Base-by-base conservation (phyloP, 2,888 invertebrate species). In the Leucozona laternaria region DNA sequence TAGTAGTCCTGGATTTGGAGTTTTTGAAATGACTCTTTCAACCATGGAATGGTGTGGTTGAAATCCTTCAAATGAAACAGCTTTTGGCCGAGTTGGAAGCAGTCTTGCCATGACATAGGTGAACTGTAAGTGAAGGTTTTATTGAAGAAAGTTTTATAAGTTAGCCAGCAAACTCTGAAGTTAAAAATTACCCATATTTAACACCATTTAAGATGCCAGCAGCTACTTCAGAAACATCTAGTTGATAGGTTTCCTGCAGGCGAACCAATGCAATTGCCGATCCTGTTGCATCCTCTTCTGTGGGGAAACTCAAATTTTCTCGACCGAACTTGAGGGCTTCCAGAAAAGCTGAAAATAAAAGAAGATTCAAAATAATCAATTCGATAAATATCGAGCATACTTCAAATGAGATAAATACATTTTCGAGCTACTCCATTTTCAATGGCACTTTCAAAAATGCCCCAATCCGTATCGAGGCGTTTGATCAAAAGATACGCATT, bases 401-500 rank as follows among this genome's bases (percentile, higher is more conserved):
- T 7, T 7, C 2, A 53, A 40, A n/a, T 8, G 2, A 15, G 11
- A 22, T 3, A 89, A 89, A 28, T 66, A 92, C 92, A 86, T 88
- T 88, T 94, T 90, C 94, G 93, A 75, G 95, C 95, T 62, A 94
- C 93, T 89, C 95, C 95, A 85, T 94, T 94, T 84, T 94, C 94
- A 91, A 98, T 96, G 87, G 95, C 93, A 86, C 95, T 93, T 92
- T 97, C 97, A 79, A 96, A 95, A 84, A 95, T 94, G 90, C 96
- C 96, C 96, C 98, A 97, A 93, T 99, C 98, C 8, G 96, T 95
- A 13, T 98, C 98, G 89, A 99, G 94, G 89, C 98, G 95, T 93
- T 99, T 99, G 70, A 99, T 98, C 64, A 99, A 93, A 13, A 98
- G 95, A 93, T 97, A 99, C 2, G 98, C 98, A 93, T 98, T 98